Conservation (phyloP, 2,888 invertebrate species). For the Oithona nana region DNA sequence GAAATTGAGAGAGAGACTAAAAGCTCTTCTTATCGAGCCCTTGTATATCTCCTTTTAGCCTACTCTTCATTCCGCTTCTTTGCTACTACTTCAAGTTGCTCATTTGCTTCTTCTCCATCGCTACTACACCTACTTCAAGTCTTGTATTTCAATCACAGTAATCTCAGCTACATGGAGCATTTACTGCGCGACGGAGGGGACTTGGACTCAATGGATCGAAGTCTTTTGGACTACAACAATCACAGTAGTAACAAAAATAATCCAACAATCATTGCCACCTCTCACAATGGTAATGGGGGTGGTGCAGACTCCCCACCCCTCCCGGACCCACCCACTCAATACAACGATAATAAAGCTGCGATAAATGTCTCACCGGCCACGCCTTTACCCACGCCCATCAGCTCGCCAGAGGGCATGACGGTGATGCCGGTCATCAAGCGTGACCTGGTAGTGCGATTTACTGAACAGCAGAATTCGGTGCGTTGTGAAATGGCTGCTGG, state of each 20-base stretch:
- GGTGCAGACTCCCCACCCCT: background rate
- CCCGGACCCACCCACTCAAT: background rate
- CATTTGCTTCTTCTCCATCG: background rate
- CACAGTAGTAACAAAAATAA: background rate
- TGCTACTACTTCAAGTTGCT: too few relatives aligned
- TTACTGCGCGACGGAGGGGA: background rate
- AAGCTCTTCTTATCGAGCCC: too few relatives aligned
- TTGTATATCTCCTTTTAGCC: too few relatives aligned
- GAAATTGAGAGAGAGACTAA: too few relatives aligned
- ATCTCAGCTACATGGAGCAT: background rate
- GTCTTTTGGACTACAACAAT: background rate
- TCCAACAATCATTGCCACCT: background rate
- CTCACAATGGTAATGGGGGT: background rate
- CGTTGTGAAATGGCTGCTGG: background rate
- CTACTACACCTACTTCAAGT: background rate
- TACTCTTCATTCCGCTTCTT: too few relatives aligned
- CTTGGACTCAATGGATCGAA: constrained; percentile 1
- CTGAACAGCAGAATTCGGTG: background rate
- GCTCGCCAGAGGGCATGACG: background rate
- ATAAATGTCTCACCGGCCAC: background rate
- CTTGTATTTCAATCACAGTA: background rate
- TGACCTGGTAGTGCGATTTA: background rate
- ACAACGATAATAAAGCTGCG: background rate
- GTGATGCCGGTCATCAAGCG: background rate
- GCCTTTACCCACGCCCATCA: background rate